Evolutionary conservation across 2,113 vertebrate genomes (phyloP), one percentile per base, ranked within the genome.

Genomic region (Danionella cerebrum): DNA sequence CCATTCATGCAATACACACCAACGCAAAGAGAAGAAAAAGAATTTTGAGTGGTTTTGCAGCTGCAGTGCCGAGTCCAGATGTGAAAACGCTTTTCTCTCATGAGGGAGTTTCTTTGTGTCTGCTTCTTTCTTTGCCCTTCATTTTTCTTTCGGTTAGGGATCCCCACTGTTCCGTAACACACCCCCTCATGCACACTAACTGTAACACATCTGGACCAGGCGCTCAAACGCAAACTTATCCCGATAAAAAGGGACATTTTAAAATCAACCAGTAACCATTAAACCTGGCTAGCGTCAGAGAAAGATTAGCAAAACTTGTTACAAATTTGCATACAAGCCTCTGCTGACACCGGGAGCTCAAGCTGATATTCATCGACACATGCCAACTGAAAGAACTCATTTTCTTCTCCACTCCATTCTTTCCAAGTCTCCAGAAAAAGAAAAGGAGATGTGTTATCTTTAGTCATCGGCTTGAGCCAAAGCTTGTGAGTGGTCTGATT

Each of bases 31-130:
- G 48, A 6, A 36, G 53, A n/a, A 38, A 9, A 60, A 44, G 12
- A 63, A 63, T 14, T 31, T 67, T 62, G 55, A 66, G 44, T 44
- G 54, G 14, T 76, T 69, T 50, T 78, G 76, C 58, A 1, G 78
- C 0, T 4, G 86, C 88, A 87, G 83, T 77, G 62, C 57, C 48
- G 69, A 77, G 80, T 78, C 86, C 88, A 88, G 86, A 89, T 90
- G 82, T 82, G 83, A 89, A 90, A 91, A 81, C 67, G 79, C 79
- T 88, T 82, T 71, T 81, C 82, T 85, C 88, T 74, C 67, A 87
- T 83, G 54, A 84, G 87, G 87, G 91, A 89, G 87, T 87, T 90
- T 89, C 88, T 91, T 89, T 81, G 75, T 68, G 78, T 1, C 65
- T 90, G 88, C 86, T 79, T 90, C 85, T 90, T 53, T 51, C 51